Evolutionary conservation across 2,888 invertebrate genomes (phyloP).

Genomic region (Diaperis boleti): DNA sequence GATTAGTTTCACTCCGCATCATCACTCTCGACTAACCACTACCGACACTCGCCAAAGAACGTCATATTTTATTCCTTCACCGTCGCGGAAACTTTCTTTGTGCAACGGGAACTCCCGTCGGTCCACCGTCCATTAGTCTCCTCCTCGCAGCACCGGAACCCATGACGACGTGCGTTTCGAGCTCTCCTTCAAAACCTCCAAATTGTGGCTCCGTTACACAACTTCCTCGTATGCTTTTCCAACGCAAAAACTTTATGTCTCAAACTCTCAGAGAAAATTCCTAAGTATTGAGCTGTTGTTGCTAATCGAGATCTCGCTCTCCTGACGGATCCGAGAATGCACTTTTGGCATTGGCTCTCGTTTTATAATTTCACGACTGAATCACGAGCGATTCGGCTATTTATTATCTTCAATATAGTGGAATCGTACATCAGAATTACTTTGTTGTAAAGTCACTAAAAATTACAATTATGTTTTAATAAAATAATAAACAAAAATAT

Average conservation of each 20-base stretch:
- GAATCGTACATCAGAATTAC: too few relatives aligned
- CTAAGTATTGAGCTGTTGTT: constrained; percentile 48
- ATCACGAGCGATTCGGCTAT: too few relatives aligned
- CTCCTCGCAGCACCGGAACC: too few relatives aligned
- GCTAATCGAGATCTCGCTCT: constrained; percentile 46
- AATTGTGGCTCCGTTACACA: not conserved
- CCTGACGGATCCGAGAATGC: constrained; percentile 45
- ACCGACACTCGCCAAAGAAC: not conserved
- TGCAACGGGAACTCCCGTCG: not conserved
- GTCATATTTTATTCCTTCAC: not conserved
- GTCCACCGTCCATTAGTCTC: too few relatives aligned
- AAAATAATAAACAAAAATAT: too few relatives aligned
- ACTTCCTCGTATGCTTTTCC: not conserved
- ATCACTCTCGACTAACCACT: not conserved
- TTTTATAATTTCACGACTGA: constrained; percentile 1
- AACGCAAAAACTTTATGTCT: not conserved
- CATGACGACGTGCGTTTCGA: too few relatives aligned
- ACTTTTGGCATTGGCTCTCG: constrained; percentile 40
- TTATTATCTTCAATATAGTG: too few relatives aligned
- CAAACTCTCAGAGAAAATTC: too few relatives aligned
- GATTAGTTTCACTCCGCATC: constrained; percentile 22
- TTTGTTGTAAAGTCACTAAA: too few relatives aligned
- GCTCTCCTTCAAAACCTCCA: too few relatives aligned
- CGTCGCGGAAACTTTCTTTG: not conserved
- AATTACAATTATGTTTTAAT: too few relatives aligned